phyloP scores from a whole-genome alignment of 1,140 invertebrate genomes.

The Dendrolimus kikuchii region DNA sequence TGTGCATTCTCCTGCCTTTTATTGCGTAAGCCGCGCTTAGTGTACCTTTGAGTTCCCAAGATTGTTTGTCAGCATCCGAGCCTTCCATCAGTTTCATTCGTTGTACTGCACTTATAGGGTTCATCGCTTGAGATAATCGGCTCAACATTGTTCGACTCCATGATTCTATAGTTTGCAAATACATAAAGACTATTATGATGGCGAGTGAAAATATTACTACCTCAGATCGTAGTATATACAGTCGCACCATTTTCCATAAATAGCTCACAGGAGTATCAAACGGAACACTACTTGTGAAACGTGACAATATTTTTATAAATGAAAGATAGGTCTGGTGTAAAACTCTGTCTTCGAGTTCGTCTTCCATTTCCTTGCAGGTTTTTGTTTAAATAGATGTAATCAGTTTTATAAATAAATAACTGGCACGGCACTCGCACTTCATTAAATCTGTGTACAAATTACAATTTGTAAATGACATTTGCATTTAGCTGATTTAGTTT shows the following conservation, averaged over 20 bases:
- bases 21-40: constrained; percentile 89
- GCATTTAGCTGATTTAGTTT: background rate
- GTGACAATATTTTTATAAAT: constrained; percentile 86
- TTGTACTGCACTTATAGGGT: constrained; percentile 71
- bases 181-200: constrained; percentile 79
- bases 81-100: constrained; percentile 71
- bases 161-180: constrained; percentile 84
- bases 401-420: background rate
- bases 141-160: constrained; percentile 84
- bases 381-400: background rate
- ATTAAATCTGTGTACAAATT: background rate
- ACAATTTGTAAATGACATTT: constrained; percentile 4
- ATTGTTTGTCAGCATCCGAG: constrained; percentile 75
- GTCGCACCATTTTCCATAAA: constrained; percentile 81
- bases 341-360: constrained; percentile 89
- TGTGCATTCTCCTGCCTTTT: constrained; percentile 88
- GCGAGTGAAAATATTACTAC: constrained; percentile 78
- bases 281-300: constrained; percentile 81
- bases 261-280: constrained; percentile 78
- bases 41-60: constrained; percentile 84
- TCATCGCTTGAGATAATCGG: constrained; percentile 80
- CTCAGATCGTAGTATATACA: constrained; percentile 84
- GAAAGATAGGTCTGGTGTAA: constrained; percentile 88
- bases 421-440: background rate
- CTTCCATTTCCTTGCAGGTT: constrained; percentile 80